Percentiles rank a stretch among this genome's conserved stretches.
phyloP scores from a whole-genome alignment of 2,888 invertebrate species.

The Hybos culiciformis region DNA sequence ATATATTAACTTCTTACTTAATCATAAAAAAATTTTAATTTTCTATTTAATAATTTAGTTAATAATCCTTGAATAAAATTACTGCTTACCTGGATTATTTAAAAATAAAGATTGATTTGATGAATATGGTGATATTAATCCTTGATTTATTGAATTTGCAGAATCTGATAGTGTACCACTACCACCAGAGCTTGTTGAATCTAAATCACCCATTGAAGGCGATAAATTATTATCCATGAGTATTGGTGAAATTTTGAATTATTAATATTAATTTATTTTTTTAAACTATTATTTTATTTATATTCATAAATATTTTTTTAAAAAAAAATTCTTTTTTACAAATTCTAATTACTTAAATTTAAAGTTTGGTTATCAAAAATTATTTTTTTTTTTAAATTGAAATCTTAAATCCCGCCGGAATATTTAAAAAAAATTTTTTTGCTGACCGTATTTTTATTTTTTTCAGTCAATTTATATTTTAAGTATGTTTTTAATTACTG shows the following conservation, averaged over 20 bases:
- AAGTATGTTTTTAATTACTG: too few relatives aligned
- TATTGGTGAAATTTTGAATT: conserved; percentile 13
- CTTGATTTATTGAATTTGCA: conserved; percentile 29
- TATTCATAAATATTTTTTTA: not conserved
- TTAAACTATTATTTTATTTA: not conserved
- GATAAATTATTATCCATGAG: conserved; percentile 31
- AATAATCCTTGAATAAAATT: too few relatives aligned
- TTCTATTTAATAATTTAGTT: too few relatives aligned
- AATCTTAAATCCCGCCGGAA: too few relatives aligned
- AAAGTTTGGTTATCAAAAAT: not conserved
- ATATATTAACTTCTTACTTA: too few relatives aligned
- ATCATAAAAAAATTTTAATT: too few relatives aligned
- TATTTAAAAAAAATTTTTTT: too few relatives aligned
- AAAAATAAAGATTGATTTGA: conserved; percentile 27
- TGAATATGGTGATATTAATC: conserved; percentile 29
- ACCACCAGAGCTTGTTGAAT: conserved; percentile 34
- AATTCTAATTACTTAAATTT: not conserved
- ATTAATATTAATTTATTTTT: too few relatives aligned
- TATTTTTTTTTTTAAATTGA: not conserved
- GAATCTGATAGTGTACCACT: conserved; percentile 27
- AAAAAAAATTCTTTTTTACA: not conserved
- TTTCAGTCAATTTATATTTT: too few relatives aligned
- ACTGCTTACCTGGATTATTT: conserved; percentile 31
- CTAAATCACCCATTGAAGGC: conserved; percentile 30
- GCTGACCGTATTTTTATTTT: too few relatives aligned